A percentile compares a stretch with the other conserved stretches of the same genome.
Evolutionary conservation across 2,113 vertebrate genomes (phyloP).

Genomic region (Centropus bengalensis): DNA sequence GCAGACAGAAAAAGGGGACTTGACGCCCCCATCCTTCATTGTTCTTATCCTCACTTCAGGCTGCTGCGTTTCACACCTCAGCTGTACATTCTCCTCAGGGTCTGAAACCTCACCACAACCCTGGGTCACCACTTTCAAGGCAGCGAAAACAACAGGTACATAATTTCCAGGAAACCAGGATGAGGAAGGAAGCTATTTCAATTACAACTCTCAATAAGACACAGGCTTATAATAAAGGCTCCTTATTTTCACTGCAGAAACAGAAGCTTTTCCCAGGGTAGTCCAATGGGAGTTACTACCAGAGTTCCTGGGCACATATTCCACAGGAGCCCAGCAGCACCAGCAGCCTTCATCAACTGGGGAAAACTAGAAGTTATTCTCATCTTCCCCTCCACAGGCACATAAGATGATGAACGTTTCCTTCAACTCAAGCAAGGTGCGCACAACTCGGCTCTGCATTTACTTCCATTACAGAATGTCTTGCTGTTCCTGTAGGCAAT

Average conservation of each 20-base stretch:
- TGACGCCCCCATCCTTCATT: neutral
- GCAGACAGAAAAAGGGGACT: neutral
- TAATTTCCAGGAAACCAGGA: neutral
- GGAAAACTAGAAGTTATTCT: neutral
- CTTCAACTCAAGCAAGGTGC: neutral
- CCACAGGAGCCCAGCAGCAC: neutral
- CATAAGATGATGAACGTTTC: neutral
- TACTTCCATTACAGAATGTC: neutral
- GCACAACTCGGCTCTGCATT: neutral
- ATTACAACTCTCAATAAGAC: neutral
- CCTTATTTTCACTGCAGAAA: neutral
- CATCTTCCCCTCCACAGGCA: neutral
- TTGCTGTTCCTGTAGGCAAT: neutral
- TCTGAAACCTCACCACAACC: neutral
- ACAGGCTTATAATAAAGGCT: neutral
- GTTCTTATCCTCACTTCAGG: neutral
- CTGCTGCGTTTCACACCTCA: neutral
- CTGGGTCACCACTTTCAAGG: neutral
- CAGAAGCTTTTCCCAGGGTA: neutral
- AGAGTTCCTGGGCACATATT: neutral
- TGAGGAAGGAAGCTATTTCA: neutral
- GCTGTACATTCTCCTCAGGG: neutral
- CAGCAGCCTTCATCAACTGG: neutral
- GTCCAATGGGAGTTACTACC: neutral
- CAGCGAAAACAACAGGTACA: neutral